These are phyloP conservation scores for Chironomus riparius DNA, from an alignment of 2,888 invertebrate species.

Conservation along the genomic window DNA sequence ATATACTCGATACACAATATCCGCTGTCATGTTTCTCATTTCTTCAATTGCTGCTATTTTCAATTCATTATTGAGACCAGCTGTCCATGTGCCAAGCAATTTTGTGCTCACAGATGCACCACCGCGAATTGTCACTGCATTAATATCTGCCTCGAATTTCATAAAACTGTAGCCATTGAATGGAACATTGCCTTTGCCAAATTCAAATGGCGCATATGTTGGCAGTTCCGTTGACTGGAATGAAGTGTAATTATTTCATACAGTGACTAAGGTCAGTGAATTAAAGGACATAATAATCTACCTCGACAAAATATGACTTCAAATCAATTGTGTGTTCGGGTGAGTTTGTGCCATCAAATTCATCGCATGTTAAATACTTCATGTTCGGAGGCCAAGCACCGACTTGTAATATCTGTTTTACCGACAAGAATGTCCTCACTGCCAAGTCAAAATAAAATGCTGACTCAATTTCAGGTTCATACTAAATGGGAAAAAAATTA, in stretches of 20 bases:
- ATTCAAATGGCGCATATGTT: conserved; percentile 58
- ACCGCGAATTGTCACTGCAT: conserved; percentile 60
- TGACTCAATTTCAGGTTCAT: conserved; percentile 63
- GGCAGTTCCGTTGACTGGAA: conserved; percentile 52
- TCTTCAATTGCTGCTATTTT: conserved; percentile 54
- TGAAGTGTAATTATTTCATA: background rate
- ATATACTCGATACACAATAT: conserved; percentile 76
- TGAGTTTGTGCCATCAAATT: conserved; percentile 66
- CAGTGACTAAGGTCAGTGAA: background rate
- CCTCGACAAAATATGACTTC: conserved; percentile 38
- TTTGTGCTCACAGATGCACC: conserved; percentile 64
- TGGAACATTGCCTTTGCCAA: conserved; percentile 49
- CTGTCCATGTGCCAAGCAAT: conserved; percentile 66
- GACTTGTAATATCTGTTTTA: conserved; percentile 53
- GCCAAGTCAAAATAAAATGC: conserved; percentile 85
- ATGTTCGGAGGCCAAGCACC: conserved; percentile 66
- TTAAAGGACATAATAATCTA: background rate
- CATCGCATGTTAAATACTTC: conserved; percentile 67
- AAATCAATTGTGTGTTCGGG: conserved; percentile 65
- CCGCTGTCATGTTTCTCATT: conserved; percentile 67
- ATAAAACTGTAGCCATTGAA: conserved; percentile 64
- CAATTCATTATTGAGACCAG: conserved; percentile 60
- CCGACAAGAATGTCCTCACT: conserved; percentile 58
- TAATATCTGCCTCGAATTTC: conserved; percentile 64
- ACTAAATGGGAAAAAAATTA: conserved; percentile 28